Percentiles rank a stretch among this genome's conserved stretches.
phyloP scores from a whole-genome alignment of 2,113 vertebrate genomes.

The Poeciliopsis retropinna region DNA sequence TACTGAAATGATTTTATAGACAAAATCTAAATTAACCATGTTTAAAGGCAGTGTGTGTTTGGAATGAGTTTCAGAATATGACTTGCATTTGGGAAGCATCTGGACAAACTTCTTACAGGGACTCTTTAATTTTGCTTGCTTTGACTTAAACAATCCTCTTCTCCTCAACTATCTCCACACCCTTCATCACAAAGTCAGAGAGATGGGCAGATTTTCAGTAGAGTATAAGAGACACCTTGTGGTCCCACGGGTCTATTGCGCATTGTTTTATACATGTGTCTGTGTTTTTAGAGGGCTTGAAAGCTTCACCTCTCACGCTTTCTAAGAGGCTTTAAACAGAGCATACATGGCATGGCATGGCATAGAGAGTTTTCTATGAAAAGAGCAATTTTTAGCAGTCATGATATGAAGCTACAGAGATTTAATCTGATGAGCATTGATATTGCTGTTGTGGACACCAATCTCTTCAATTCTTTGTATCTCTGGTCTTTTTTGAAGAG shows the following conservation, averaged over 20 bases:
- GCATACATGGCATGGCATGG: no score
- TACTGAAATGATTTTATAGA: no score
- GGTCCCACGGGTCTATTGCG: conserved; percentile 60
- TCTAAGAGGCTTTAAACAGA: background rate
- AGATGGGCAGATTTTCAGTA: conserved; percentile 25
- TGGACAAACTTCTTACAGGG: background rate
- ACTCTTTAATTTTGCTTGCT: conserved; percentile 18
- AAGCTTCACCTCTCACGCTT: background rate
- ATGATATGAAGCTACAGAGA: background rate
- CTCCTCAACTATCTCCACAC: background rate
- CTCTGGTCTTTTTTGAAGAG: conserved; percentile 33
- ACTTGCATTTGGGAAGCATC: background rate
- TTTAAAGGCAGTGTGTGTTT: background rate
- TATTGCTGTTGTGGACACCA: conserved; percentile 4
- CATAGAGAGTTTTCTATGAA: background rate
- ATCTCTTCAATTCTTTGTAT: background rate
- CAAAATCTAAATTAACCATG: background rate
- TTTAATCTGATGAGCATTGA: background rate
- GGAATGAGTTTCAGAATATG: background rate
- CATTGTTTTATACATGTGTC: background rate
- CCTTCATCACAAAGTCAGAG: conserved; percentile 2
- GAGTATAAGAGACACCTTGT: conserved; percentile 79
- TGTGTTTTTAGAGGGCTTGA: background rate
- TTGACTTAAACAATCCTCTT: conserved; percentile 2
- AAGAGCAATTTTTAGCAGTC: background rate